phyloP scores from a whole-genome alignment of 2,888 invertebrate genomes.

The Incurvaria masculella region DNA sequence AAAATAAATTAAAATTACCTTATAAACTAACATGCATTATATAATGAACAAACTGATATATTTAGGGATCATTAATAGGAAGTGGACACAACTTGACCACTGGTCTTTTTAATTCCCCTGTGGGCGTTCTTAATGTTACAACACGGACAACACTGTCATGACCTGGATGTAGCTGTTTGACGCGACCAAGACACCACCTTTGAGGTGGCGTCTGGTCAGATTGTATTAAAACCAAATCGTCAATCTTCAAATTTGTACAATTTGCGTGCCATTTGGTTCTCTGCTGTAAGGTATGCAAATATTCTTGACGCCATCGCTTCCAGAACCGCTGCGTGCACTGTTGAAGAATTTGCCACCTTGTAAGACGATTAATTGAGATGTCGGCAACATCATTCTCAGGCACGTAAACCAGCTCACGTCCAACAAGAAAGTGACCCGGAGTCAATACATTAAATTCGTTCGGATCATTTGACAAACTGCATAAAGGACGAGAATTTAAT shows the following conservation, averaged over 20 bases:
- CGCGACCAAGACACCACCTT: slow-evolving; percentile 8
- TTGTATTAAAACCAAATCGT: slow-evolving; percentile 7
- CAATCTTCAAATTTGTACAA: slow-evolving; percentile 1
- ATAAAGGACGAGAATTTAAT: slow-evolving; percentile 12
- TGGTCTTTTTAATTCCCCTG: no score
- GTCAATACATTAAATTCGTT: slow-evolving; percentile 12
- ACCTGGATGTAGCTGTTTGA: slow-evolving; percentile 11
- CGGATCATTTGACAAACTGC: slow-evolving; percentile 8
- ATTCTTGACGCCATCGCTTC: slow-evolving; percentile 14
- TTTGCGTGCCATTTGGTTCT: slow-evolving; percentile 11
- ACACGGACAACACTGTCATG: slow-evolving; percentile 10
- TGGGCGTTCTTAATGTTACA: no score
- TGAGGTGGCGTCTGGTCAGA: slow-evolving; percentile 4
- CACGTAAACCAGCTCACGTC: slow-evolving; percentile 3
- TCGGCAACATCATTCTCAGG: slow-evolving; percentile 8
- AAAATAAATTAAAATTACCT: no score
- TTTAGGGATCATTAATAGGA: no score
- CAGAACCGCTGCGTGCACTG: slow-evolving; percentile 13
- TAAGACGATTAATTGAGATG: slow-evolving; percentile 3
- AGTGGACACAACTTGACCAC: no score
- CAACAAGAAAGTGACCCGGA: slow-evolving; percentile 12
- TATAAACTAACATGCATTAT: no score
- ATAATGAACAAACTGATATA: no score
- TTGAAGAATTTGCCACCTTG: slow-evolving; percentile 14
- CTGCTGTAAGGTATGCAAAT: slow-evolving; percentile 15